Percentiles rank a stretch among this genome's conserved stretches.
Conservation (phyloP, 2,113 vertebrate genomes). For the Calyptomena viridis region DNA sequence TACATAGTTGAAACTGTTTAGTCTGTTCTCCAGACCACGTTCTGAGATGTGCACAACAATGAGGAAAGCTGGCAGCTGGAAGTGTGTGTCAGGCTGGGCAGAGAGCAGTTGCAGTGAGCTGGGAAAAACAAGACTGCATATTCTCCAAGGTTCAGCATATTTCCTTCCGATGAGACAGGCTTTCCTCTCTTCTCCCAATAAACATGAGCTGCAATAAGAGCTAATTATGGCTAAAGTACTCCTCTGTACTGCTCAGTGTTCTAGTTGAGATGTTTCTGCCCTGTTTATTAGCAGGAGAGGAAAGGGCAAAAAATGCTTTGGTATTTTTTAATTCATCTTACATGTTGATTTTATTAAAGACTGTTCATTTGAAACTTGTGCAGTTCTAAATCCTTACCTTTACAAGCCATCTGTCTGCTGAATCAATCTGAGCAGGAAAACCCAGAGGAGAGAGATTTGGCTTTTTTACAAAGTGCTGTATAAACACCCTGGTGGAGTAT, state of each 20-base stretch:
- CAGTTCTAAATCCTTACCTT: slow-evolving; percentile 31
- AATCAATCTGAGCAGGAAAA: slow-evolving; percentile 70
- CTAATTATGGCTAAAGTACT: neutral
- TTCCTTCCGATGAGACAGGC: neutral
- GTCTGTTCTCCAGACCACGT: neutral
- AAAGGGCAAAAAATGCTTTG: neutral
- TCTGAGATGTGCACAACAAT: neutral
- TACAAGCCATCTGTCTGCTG: slow-evolving; percentile 67
- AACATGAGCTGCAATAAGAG: neutral
- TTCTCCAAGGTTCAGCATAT: neutral
- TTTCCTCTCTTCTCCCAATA: neutral
- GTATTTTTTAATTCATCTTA: slow-evolving; percentile 26
- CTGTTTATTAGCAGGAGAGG: neutral
- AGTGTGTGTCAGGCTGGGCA: neutral
- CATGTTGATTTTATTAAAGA: slow-evolving; percentile 48
- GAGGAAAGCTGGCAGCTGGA: neutral
- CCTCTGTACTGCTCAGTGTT: neutral
- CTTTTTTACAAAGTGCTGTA: slow-evolving; percentile 23
- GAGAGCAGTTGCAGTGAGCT: neutral
- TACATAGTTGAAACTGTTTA: neutral
- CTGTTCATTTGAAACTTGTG: slow-evolving; percentile 19
- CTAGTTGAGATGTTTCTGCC: neutral
- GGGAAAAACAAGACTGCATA: neutral
- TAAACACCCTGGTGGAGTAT: neutral
- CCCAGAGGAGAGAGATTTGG: slow-evolving; percentile 57